phyloP scores from a whole-genome alignment of 2,888 invertebrate species.

The Scelioninae gen. 2 region DNA sequence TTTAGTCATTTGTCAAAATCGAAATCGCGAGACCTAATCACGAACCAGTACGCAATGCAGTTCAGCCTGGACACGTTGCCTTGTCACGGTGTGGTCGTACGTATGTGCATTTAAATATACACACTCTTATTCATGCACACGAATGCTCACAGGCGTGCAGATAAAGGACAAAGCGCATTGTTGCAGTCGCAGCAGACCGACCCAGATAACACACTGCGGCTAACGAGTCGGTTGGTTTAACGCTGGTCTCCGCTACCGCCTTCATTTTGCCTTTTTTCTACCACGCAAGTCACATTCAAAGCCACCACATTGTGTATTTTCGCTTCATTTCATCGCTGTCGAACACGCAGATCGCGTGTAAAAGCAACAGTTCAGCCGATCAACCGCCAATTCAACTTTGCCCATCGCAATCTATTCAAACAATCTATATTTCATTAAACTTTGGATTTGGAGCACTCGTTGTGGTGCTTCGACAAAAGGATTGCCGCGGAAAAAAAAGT shows the following conservation, averaged over 20 bases:
- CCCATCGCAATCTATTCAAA: constrained; percentile 48
- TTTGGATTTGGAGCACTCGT: constrained; percentile 28
- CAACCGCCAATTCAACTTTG: constrained; percentile 55
- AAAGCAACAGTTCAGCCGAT: constrained; percentile 42
- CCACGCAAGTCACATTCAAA: constrained; percentile 18
- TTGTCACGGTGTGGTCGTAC: constrained; percentile 28
- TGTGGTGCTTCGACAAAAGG: constrained; percentile 3
- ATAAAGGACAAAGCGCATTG: constrained; percentile 54
- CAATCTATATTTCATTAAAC: constrained; percentile 50
- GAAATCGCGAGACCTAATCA: constrained; percentile 39
- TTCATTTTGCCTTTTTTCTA: constrained; percentile 41
- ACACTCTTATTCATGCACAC: constrained; percentile 26
- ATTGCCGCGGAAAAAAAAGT: constrained; percentile 1
- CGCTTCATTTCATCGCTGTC: constrained; percentile 49
- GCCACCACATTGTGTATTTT: constrained; percentile 43
- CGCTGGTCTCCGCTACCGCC: constrained; percentile 35
- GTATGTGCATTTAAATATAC: constrained; percentile 35
- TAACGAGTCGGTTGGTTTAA: constrained; percentile 46
- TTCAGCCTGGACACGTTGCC: constrained; percentile 29
- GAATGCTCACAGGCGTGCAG: constrained; percentile 11
- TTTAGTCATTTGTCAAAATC: constrained; percentile 54
- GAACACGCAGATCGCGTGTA: constrained; percentile 52
- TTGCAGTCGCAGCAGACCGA: constrained; percentile 49
- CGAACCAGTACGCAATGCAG: constrained; percentile 34
- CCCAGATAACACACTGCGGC: constrained; percentile 49